Evolutionary conservation across 2,797 vertebrate species (phyloP).

Genomic region (Myiotriccus ornatus): DNA sequence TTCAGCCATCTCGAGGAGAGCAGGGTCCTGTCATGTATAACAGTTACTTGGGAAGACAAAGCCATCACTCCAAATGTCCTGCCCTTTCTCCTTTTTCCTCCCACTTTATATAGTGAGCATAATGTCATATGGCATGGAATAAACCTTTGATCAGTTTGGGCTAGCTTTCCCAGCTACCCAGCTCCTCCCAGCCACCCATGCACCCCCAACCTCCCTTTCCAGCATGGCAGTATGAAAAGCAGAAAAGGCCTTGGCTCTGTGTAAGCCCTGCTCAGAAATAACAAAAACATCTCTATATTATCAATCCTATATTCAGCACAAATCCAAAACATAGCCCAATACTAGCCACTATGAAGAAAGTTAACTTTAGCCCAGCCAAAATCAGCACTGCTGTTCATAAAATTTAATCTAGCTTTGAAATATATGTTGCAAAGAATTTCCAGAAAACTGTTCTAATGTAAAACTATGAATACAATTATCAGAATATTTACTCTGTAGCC

Average conservation of each 20-base stretch:
- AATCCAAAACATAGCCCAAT: neutral
- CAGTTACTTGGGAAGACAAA: neutral
- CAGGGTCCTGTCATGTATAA: neutral
- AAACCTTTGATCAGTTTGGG: neutral
- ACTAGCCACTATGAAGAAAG: neutral
- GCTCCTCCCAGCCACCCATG: neutral
- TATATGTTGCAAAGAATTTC: neutral
- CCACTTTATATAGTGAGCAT: neutral
- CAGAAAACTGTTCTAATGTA: neutral
- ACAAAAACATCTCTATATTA: neutral
- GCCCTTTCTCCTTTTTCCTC: neutral
- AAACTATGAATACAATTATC: neutral
- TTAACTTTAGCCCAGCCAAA: neutral
- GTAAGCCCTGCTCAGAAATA: neutral
- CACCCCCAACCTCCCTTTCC: neutral
- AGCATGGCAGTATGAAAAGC: neutral
- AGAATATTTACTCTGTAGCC: neutral
- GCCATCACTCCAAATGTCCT: neutral
- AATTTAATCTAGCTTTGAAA: neutral
- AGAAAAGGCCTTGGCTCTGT: neutral
- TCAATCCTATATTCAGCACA: neutral
- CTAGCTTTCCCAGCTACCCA: neutral
- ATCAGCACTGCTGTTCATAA: neutral
- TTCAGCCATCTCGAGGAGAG: neutral
- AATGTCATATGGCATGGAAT: neutral